Percentiles rank a stretch among this genome's conserved stretches.
Conservation (phyloP, 2,888 invertebrate species). For the Tricholauxania praeusta region DNA sequence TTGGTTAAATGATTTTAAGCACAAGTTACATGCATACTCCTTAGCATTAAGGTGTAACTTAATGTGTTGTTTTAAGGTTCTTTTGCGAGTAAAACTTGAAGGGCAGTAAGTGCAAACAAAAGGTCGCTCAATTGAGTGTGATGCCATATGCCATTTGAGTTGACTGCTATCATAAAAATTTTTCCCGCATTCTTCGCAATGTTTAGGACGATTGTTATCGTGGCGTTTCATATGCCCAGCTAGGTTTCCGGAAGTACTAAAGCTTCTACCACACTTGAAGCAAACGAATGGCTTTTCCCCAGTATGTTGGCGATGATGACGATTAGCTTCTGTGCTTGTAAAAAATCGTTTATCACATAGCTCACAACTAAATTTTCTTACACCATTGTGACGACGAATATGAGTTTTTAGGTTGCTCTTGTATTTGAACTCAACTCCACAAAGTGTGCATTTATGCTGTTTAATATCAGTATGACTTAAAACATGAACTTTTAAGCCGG, state of each 20-base stretch:
- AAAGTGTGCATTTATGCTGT: slow-evolving; percentile 1
- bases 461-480: background rate
- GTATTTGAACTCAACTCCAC: background rate
- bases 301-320: slow-evolving; percentile 71
- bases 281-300: slow-evolving; percentile 71
- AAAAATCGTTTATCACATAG: slow-evolving; percentile 47
- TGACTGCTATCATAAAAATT: slow-evolving; percentile 40
- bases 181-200: slow-evolving; percentile 44
- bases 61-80: slow-evolving; percentile 45
- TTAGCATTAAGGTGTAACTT: slow-evolving; percentile 48
- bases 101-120: slow-evolving; percentile 69
- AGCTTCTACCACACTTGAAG: slow-evolving; percentile 71
- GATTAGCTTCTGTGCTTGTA: slow-evolving; percentile 64
- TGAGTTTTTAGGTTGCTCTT: slow-evolving; percentile 40
- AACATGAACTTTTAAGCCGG: background rate
- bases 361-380: slow-evolving; percentile 45
- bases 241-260: slow-evolving; percentile 71
- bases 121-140: slow-evolving; percentile 71
- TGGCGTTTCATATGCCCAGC: slow-evolving; percentile 65
- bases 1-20: slow-evolving; percentile 49
- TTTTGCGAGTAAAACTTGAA: slow-evolving; percentile 45
- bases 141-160: slow-evolving; percentile 51
- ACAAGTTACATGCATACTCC: slow-evolving; percentile 47
- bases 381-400: slow-evolving; percentile 44
- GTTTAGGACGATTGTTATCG: slow-evolving; percentile 42